Conservation (phyloP, 2,888 invertebrate genomes). For the Rosalia funebris region DNA sequence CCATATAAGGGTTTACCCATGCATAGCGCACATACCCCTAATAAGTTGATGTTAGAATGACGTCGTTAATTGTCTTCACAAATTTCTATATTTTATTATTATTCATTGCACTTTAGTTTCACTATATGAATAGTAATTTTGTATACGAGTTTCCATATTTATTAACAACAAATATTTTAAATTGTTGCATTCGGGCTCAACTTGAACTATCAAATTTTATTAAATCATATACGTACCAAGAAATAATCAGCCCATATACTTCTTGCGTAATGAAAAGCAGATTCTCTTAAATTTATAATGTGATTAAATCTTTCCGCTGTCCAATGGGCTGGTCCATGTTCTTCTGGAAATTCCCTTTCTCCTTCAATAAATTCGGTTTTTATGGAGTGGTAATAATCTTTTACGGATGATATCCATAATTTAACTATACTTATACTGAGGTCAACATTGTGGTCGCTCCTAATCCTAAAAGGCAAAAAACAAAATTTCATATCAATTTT, state of each 20-base stretch:
- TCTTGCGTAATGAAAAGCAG: slow-evolving; percentile 77
- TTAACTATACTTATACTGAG: slow-evolving; percentile 77
- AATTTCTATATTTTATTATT: too few species aligned
- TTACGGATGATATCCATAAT: slow-evolving; percentile 75
- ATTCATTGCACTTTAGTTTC: too few species aligned
- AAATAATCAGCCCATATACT: slow-evolving; percentile 89
- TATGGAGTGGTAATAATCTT: slow-evolving; percentile 76
- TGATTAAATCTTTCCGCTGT: slow-evolving; percentile 77
- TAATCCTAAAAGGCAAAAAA: slow-evolving; percentile 71
- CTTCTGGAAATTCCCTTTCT: slow-evolving; percentile 66
- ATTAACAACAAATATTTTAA: too few species aligned
- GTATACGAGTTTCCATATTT: too few species aligned
- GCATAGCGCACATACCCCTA: too few species aligned
- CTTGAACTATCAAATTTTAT: too few species aligned
- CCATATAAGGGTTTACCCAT: too few species aligned
- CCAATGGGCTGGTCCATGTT: slow-evolving; percentile 79
- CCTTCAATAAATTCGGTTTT: slow-evolving; percentile 68
- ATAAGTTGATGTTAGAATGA: too few species aligned
- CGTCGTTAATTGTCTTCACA: too few species aligned
- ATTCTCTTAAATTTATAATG: slow-evolving; percentile 82
- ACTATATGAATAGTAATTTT: too few species aligned
- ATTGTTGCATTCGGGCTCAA: too few species aligned
- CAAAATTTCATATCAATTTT: slow-evolving; percentile 1
- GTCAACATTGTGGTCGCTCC: slow-evolving; percentile 88
- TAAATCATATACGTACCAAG: slow-evolving; percentile 81